These are phyloP conservation scores for Melieria picta DNA, from an alignment of 2,888 invertebrate species.

Conservation along the genomic window DNA sequence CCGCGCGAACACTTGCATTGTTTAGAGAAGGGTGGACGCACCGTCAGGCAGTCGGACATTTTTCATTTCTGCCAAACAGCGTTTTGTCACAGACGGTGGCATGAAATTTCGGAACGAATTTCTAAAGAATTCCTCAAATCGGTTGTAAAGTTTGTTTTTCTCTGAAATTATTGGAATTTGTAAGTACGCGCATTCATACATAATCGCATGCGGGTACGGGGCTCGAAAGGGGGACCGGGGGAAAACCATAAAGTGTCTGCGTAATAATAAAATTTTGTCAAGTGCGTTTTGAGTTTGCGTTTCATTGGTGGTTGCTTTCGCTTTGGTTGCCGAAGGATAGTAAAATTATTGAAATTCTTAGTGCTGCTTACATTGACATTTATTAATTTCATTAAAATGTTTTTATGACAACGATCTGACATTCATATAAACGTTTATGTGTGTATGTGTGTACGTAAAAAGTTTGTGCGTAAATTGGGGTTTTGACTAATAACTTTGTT, in stretches of 20 bases:
- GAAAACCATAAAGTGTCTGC: too few species aligned
- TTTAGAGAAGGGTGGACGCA: constrained; percentile 6
- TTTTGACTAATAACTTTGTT: too few species aligned
- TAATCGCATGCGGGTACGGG: too few species aligned
- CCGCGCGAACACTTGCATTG: not conserved
- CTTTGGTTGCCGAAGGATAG: not conserved
- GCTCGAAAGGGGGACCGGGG: too few species aligned
- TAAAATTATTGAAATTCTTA: too few species aligned
- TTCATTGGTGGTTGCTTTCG: not conserved
- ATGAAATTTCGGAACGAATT: constrained; percentile 62
- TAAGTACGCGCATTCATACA: not conserved
- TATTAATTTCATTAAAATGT: too few species aligned
- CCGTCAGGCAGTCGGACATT: constrained; percentile 10
- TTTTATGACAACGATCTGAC: too few species aligned
- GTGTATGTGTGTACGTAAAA: too few species aligned
- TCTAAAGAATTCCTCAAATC: constrained; percentile 36
- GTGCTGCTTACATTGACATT: too few species aligned
- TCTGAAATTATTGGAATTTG: constrained; percentile 28
- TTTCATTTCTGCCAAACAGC: constrained; percentile 35
- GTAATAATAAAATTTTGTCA: not conserved
- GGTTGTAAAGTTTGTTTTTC: constrained; percentile 31
- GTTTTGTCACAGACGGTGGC: constrained; percentile 61
- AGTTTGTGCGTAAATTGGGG: too few species aligned
- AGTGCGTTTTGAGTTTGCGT: not conserved
- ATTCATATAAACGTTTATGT: too few species aligned